These are phyloP conservation scores for Hystrix cristata DNA, from an alignment of 2,113 vertebrate species.

Conservation along the genomic window DNA sequence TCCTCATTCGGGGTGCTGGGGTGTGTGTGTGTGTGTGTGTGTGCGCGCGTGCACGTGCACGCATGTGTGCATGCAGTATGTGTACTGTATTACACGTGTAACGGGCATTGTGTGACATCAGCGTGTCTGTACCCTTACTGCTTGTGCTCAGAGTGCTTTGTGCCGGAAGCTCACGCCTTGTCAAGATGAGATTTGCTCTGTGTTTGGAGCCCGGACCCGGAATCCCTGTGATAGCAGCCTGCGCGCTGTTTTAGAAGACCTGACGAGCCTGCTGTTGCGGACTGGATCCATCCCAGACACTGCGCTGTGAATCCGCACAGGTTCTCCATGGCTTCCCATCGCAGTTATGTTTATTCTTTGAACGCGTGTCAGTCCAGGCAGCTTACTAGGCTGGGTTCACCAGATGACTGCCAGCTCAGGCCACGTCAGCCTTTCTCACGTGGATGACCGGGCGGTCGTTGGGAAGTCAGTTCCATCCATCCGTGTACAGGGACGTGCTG, in stretches of 20 bases:
- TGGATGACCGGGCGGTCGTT: slow-evolving; percentile 9
- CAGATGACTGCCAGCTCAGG: slow-evolving; percentile 64
- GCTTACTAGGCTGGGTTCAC: slow-evolving; percentile 62
- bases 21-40: not conserved
- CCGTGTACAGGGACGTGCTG: slow-evolving; percentile 47
- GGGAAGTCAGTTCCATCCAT: slow-evolving; percentile 75
- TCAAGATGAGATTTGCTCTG: not conserved
- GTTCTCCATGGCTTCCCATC: slow-evolving; percentile 20
- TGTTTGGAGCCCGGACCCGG: not conserved
- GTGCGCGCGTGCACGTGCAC: not conserved
- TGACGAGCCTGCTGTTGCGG: not conserved
- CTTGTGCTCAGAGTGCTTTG: not conserved
- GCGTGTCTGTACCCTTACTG: not conserved
- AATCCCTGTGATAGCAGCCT: not conserved
- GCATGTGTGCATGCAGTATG: not conserved
- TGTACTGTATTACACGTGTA: not conserved
- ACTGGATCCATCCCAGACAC: not conserved
- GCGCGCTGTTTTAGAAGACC: not conserved
- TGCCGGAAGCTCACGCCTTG: not conserved
- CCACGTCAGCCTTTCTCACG: slow-evolving; percentile 68
- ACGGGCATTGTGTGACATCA: not conserved
- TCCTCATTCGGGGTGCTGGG: not conserved
- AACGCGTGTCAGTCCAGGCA: slow-evolving; percentile 57
- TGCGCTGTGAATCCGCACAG: slow-evolving; percentile 20
- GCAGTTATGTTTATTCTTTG: slow-evolving; percentile 61